Evolutionary conservation across 2,113 vertebrate species (phyloP).

Genomic region (Melospiza georgiana): DNA sequence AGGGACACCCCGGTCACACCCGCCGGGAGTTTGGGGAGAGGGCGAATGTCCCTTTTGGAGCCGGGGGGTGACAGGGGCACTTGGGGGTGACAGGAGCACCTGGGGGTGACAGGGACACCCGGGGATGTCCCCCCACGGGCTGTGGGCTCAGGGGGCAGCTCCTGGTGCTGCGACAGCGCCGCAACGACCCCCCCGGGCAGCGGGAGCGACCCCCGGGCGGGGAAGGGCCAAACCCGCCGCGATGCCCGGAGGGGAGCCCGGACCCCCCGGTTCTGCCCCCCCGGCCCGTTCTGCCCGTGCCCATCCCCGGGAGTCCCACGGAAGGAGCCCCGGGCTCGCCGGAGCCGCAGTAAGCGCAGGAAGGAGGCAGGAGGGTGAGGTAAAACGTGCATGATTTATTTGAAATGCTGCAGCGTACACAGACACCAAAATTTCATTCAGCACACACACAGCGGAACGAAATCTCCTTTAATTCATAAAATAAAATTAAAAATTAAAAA

Average conservation of each 20-base stretch:
- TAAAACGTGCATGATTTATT: slow-evolving; percentile 96
- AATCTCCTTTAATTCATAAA: slow-evolving; percentile 65
- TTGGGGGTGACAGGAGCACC: not conserved
- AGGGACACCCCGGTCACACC: too few relatives aligned
- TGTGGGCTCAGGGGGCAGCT: too few relatives aligned
- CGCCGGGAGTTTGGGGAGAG: not conserved
- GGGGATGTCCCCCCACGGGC: not conserved
- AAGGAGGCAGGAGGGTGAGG: slow-evolving; percentile 71
- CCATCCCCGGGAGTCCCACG: not conserved
- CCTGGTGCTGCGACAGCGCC: too few relatives aligned
- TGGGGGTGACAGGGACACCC: not conserved
- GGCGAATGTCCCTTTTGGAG: not conserved
- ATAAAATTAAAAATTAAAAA: not conserved
- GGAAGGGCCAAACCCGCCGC: not conserved
- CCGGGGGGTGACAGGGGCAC: too few relatives aligned
- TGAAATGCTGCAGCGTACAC: slow-evolving; percentile 88
- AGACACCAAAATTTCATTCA: slow-evolving; percentile 79
- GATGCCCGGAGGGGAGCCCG: not conserved
- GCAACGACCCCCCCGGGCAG: not conserved
- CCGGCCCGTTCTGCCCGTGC: not conserved
- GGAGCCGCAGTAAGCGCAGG: slow-evolving; percentile 7
- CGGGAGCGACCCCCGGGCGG: not conserved
- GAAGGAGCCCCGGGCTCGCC: not conserved
- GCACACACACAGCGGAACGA: slow-evolving; percentile 82
- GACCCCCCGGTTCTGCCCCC: not conserved